Percentiles rank a stretch among this genome's conserved stretches.
Evolutionary conservation across 1,140 invertebrate species (phyloP).

Genomic region (Ectropis grisescens): DNA sequence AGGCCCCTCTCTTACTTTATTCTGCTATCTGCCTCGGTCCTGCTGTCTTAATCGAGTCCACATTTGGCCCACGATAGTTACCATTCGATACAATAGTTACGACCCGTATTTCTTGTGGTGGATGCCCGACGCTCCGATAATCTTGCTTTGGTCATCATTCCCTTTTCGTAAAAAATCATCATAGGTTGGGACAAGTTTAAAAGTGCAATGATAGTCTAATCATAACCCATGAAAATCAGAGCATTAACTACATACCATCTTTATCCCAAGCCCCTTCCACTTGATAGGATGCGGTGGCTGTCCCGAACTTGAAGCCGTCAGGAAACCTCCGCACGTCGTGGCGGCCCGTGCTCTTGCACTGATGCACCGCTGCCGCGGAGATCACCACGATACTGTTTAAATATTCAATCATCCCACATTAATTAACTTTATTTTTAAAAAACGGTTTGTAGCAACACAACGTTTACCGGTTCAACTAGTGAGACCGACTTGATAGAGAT

Average conservation of each 20-base stretch:
- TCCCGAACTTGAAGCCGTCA: slow-evolving; percentile 69
- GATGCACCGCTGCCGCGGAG: not conserved
- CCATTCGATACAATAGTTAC: not conserved
- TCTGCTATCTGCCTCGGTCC: too few species aligned
- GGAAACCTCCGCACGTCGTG: slow-evolving; percentile 51
- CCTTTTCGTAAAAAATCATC: not conserved
- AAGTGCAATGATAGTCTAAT: not conserved
- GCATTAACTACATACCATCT: slow-evolving; percentile 56
- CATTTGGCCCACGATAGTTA: not conserved
- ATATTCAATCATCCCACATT: too few species aligned
- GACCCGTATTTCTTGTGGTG: not conserved
- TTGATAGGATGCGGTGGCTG: slow-evolving; percentile 73
- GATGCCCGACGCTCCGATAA: slow-evolving; percentile 9
- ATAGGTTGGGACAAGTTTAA: not conserved
- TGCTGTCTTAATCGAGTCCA: too few species aligned
- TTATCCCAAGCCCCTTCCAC: slow-evolving; percentile 77
- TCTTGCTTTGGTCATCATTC: slow-evolving; percentile 4
- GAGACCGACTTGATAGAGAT: not conserved
- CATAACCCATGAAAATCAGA: too few species aligned
- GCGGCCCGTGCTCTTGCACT: slow-evolving; percentile 1
- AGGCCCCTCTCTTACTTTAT: too few species aligned
- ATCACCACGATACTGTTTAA: not conserved
- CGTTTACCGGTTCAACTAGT: not conserved
- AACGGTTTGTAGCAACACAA: not conserved
- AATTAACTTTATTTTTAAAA: too few species aligned